Evolutionary conservation across 2,113 vertebrate genomes (phyloP).

Genomic region (Monopterus albus): DNA sequence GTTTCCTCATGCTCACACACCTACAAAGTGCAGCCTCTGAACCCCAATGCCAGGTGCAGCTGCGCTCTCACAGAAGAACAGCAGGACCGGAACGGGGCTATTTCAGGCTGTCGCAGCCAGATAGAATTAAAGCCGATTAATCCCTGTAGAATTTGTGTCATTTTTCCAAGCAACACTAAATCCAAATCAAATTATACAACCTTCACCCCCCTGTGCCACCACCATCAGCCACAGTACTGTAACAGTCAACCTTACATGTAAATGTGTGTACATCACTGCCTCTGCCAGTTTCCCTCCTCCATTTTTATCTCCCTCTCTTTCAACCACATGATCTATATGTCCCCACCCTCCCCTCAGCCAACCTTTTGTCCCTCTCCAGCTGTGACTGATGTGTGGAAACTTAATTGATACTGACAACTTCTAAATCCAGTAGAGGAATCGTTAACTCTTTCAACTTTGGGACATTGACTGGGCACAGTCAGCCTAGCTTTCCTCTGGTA

Average conservation of each 20-base stretch:
- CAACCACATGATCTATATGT: slow-evolving; percentile 11
- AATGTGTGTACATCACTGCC: neutral
- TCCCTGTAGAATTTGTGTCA: slow-evolving; percentile 78
- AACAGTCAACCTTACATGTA: slow-evolving; percentile 19
- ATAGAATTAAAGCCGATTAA: slow-evolving; percentile 84
- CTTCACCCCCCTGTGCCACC: neutral
- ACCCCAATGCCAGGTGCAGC: slow-evolving; percentile 61
- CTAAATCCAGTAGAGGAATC: slow-evolving; percentile 50
- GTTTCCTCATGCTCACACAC: neutral
- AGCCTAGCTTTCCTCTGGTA: neutral
- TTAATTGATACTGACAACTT: slow-evolving; percentile 53
- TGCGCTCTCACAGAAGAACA: slow-evolving; percentile 65
- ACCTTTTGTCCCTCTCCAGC: slow-evolving; percentile 61
- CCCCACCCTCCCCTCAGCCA: neutral
- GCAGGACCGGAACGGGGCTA: slow-evolving; percentile 63
- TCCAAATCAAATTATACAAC: slow-evolving; percentile 78
- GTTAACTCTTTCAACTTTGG: slow-evolving; percentile 43
- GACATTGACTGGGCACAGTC: slow-evolving; percentile 28
- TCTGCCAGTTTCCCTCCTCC: neutral
- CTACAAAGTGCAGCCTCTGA: slow-evolving; percentile 12
- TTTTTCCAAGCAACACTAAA: slow-evolving; percentile 79
- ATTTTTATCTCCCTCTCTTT: neutral
- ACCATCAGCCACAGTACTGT: neutral
- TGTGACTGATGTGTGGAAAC: slow-evolving; percentile 54
- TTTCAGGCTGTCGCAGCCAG: slow-evolving; percentile 72